Conservation (phyloP, 2,888 invertebrate species). For the Eupeodes luniger region DNA sequence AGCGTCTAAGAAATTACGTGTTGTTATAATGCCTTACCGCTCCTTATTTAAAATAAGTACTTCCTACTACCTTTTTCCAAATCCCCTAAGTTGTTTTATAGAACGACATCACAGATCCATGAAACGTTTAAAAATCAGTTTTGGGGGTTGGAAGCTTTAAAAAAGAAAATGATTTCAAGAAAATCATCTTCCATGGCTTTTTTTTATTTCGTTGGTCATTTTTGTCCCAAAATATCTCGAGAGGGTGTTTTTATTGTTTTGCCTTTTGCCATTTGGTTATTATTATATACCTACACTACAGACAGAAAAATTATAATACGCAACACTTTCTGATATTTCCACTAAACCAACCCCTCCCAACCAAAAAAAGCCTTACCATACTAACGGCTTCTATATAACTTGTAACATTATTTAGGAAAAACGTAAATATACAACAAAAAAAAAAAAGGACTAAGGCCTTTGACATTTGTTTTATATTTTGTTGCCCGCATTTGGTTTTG, state of each 20-base stretch:
- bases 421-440: conserved; percentile 7
- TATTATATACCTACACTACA: conserved; percentile 63
- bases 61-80: background rate
- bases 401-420: conserved; percentile 51
- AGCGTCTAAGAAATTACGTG: too few species aligned
- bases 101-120: background rate
- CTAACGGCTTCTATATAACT: background rate
- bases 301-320: conserved; percentile 60
- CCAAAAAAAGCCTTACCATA: too few species aligned
- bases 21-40: too few species aligned
- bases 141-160: background rate
- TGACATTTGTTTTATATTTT: conserved; percentile 72
- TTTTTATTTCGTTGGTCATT: conserved; percentile 59
- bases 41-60: background rate
- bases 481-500: conserved; percentile 67
- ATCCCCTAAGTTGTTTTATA: background rate
- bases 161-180: conserved; percentile 54
- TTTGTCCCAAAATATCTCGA: background rate
- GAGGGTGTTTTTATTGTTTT: conserved; percentile 65
- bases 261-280: conserved; percentile 66
- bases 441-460: conserved; percentile 42
- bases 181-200: conserved; percentile 47
- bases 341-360: background rate
- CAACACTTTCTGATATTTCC: conserved; percentile 65
- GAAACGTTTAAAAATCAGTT: background rate